phyloP scores from a whole-genome alignment of 2,113 vertebrate genomes.

The Syngnathus floridae region DNA sequence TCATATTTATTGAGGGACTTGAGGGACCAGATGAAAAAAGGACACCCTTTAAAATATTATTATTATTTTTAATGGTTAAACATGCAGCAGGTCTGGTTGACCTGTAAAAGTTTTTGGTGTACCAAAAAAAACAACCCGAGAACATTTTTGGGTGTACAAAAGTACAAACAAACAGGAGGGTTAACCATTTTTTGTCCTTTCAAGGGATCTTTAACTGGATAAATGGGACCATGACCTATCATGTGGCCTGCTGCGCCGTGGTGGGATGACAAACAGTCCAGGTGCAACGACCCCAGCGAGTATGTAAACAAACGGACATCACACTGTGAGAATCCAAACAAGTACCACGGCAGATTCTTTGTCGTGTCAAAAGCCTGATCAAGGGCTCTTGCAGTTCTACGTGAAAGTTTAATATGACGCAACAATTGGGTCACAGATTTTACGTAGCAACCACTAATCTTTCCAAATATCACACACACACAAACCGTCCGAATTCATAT shows the following conservation, averaged over 20 bases:
- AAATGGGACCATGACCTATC: neutral
- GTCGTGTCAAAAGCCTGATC: neutral
- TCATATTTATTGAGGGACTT: too few relatives aligned
- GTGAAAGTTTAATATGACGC: neutral
- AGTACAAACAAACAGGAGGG: neutral
- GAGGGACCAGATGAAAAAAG: too few relatives aligned
- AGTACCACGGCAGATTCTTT: neutral
- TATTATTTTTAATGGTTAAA: neutral
- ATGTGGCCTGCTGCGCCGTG: neutral
- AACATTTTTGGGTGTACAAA: neutral
- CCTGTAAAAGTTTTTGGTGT: neutral
- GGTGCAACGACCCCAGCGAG: neutral
- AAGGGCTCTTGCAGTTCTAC: neutral
- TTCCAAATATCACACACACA: neutral
- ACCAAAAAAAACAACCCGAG: neutral
- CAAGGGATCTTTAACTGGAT: neutral
- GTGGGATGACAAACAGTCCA: neutral
- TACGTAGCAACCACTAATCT: neutral
- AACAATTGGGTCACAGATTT: neutral
- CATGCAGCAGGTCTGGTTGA: neutral
- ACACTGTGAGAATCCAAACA: neutral
- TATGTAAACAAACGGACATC: neutral
- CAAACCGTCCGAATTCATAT: too few relatives aligned
- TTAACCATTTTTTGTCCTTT: neutral
- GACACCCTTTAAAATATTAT: too few relatives aligned